Evolutionary conservation across 1,140 invertebrate species (phyloP).

Genomic region (Nasonia giraulti): DNA sequence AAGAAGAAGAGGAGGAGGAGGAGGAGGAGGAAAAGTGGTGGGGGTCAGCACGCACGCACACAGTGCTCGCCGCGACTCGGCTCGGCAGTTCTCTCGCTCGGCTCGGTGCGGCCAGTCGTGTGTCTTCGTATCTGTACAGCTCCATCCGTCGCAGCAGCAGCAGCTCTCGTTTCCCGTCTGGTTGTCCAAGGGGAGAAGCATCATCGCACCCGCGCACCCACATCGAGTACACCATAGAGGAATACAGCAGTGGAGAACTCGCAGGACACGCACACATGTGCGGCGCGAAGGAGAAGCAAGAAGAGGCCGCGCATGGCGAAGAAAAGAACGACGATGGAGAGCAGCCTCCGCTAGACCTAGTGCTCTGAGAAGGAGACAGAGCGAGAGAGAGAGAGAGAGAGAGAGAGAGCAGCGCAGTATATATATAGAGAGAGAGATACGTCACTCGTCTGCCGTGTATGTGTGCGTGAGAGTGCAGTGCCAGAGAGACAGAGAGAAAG

Average conservation of each 20-base stretch:
- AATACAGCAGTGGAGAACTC: not conserved
- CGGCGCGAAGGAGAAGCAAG: not conserved
- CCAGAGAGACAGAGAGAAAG: not conserved
- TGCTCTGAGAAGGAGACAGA: not conserved
- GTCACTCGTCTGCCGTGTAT: not conserved
- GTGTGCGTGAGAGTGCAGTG: slow-evolving; percentile 10
- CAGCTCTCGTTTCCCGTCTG: not conserved
- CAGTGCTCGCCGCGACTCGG: not conserved
- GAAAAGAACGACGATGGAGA: not conserved
- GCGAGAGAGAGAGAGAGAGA: not conserved
- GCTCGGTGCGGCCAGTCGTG: slow-evolving; percentile 20
- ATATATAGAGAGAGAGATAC: not conserved
- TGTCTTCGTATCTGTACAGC: not conserved
- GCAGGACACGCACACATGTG: not conserved
- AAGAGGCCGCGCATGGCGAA: not conserved
- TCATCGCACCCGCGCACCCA: not conserved
- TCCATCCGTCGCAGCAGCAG: not conserved
- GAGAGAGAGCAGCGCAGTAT: not conserved
- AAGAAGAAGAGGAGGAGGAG: not conserved
- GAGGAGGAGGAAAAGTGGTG: not conserved
- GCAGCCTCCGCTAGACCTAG: slow-evolving; percentile 1
- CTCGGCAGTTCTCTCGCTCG: slow-evolving; percentile 26
- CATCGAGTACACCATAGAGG: not conserved
- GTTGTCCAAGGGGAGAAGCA: not conserved
- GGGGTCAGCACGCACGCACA: not conserved